Evolutionary conservation across 2,113 vertebrate species (phyloP).

Genomic region (Paratilapia polleni): DNA sequence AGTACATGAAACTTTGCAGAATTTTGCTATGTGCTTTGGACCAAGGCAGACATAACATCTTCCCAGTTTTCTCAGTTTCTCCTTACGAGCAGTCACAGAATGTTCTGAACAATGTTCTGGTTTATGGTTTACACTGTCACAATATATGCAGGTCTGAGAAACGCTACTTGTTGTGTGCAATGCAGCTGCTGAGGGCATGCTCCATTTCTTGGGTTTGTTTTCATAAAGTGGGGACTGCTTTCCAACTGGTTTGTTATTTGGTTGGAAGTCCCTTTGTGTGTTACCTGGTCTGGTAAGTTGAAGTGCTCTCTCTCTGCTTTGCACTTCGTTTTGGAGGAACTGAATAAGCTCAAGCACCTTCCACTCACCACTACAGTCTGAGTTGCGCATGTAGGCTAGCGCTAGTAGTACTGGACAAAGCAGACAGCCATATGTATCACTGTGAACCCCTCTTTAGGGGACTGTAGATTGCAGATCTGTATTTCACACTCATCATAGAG

Average conservation of each 20-base stretch:
- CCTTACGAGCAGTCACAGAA: background rate
- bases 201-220: background rate
- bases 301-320: background rate
- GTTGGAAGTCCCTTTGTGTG: background rate
- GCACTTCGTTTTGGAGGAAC: background rate
- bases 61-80: background rate
- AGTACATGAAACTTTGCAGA: background rate
- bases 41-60: background rate
- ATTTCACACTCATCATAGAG: background rate
- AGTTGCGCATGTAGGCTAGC: background rate
- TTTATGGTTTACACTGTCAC: background rate
- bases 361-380: background rate
- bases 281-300: background rate
- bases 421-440: background rate
- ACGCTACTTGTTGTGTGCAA: background rate
- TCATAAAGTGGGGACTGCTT: background rate
- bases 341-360: background rate
- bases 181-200: background rate
- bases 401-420: background rate
- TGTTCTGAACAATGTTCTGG: background rate
- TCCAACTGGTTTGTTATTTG: background rate
- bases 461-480: no score
- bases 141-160: background rate
- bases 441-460: background rate
- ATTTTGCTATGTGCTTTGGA: constrained; percentile 3